These are phyloP conservation scores for Heteromurus nitidus DNA, from an alignment of 2,888 invertebrate genomes.

Conservation along the genomic window DNA sequence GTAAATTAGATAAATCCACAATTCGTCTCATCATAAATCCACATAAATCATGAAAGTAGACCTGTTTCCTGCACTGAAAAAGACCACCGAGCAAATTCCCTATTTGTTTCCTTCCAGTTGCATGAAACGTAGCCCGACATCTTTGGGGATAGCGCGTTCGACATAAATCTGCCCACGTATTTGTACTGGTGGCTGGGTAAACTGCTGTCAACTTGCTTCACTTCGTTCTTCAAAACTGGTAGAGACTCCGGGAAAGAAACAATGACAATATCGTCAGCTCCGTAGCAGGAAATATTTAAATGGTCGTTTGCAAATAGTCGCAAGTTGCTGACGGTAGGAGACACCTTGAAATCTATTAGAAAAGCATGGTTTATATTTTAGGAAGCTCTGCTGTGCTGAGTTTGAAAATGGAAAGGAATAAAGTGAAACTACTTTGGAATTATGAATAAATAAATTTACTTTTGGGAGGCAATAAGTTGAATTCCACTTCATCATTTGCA, in stretches of 20 bases:
- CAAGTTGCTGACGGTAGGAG: slow-evolving; percentile 11
- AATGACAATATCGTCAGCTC: slow-evolving; percentile 27
- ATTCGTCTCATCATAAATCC: too few relatives aligned
- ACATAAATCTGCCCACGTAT: slow-evolving; percentile 16
- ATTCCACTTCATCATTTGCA: slow-evolving; percentile 21
- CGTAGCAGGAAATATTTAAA: slow-evolving; percentile 31
- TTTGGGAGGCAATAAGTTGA: slow-evolving; percentile 21
- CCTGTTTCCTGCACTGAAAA: slow-evolving; percentile 38
- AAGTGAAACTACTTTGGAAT: too few relatives aligned
- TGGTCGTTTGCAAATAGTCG: slow-evolving; percentile 1
- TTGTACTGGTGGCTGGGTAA: neutral
- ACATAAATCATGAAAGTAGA: too few relatives aligned
- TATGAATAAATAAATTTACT: slow-evolving; percentile 14
- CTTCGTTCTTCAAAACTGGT: slow-evolving; percentile 32
- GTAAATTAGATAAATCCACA: too few relatives aligned
- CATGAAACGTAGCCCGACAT: slow-evolving; percentile 31
- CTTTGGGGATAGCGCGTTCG: neutral
- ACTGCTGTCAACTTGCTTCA: neutral
- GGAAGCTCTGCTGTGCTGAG: too few relatives aligned
- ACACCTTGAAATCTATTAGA: slow-evolving; percentile 22
- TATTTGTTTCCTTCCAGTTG: slow-evolving; percentile 36
- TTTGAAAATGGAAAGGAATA: too few relatives aligned
- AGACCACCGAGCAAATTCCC: slow-evolving; percentile 36
- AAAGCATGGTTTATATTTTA: too few relatives aligned
- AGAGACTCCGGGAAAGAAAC: neutral